Evolutionary conservation across 64 coral and sea anemone species (phyloP), one percentile per base, ranked within the genome.

Genomic region (Catalaphyllia jardinei): DNA sequence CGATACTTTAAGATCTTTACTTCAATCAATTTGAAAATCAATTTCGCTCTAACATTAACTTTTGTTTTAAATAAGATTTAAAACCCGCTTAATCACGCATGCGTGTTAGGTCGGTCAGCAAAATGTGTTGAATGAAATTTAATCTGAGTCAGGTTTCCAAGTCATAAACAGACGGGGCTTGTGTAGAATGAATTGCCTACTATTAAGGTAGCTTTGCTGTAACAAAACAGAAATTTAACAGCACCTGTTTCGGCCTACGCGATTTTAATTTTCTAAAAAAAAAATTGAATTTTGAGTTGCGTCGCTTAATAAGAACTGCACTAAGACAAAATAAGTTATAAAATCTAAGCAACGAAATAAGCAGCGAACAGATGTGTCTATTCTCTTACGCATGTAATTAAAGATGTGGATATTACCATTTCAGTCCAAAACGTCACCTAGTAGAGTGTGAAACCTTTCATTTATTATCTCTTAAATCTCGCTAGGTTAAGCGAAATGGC

Each of bases 11-110:
- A 63, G 30, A 71, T 69, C 22, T 80, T 31, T 85, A 69, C 28
- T 51, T 42, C 12, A 39, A 85, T 83, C 49, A 33, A 33, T 24
- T 13, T 42, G 59, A 83, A 65, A 83, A 83, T 63, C 60, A 65
- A 65, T 83, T 83, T 67, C 8, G 25, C 65, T 25, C 14, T 20
- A n/a, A 69, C 42, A 85, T 50, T 31, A 69, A 49, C 17, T n/a
- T 7, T 15, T 9, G 25, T 17, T 12, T 0, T 61, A 13, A 83
- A 13, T 67, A 38, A 12, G 1, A 10, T 30, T 24, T 64, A 46
- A 46, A 46, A 46, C 61, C 8, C 8, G 27, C 31, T 30, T 83
- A 5, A 15, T 28, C 24, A 51, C 81, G 33, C 81, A 71, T 71
- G 63, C 63, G 81, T 85, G 62, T 18, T 15, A n/a, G 4, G 22